Base-by-base conservation (phyloP, 2,888 invertebrate species). In the Pristionchus maxplancki region DNA sequence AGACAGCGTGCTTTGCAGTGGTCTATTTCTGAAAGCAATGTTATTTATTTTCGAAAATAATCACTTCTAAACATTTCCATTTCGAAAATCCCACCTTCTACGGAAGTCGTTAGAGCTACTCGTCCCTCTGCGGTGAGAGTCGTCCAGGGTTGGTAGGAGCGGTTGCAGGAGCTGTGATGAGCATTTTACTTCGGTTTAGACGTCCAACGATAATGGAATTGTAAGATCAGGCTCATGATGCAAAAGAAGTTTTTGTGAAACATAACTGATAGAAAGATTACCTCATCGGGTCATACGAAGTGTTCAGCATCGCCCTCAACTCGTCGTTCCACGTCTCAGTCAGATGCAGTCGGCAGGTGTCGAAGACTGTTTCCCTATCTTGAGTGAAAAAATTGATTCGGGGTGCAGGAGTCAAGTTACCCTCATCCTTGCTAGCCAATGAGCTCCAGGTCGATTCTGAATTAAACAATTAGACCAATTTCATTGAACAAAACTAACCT, bases 261-360 rank as follows among this genome's bases (percentile, higher is more conserved):
- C 58, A 20, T 24, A 20, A 6, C 58, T 6, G 58, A 20, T 44
- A 44, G 11, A 44, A 44, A 58, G 24, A 28, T 31, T 17, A 40
- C 71, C 37, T 37, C 71, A 71, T 71, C 71, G 71, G 71, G 20
- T 71, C 71, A 40, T 71, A 71, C 15, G 71, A 71, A 15, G 37
- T 71, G 40, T 71, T 71, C 37, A 71, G 37, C 34, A 71, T 40
- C 24, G 37, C 71, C n/a, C 71, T 34, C 31, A 71, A 34, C 37
- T 71, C 71, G 31, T 34, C 71, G 20, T 13, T 71, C 71, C 71
- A 71, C 71, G 71, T 71, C 24, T 40, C 40, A 20, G 71, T 17
- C 20, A 20, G 15, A 20, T 37, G 20, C 37, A 71, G 71, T 17
- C 71, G 71, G 71, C 71, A 71, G 24, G 37, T 37, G 20, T 71